phyloP scores from a whole-genome alignment of 2,888 invertebrate species.

The Linnaemya tessellans region DNA sequence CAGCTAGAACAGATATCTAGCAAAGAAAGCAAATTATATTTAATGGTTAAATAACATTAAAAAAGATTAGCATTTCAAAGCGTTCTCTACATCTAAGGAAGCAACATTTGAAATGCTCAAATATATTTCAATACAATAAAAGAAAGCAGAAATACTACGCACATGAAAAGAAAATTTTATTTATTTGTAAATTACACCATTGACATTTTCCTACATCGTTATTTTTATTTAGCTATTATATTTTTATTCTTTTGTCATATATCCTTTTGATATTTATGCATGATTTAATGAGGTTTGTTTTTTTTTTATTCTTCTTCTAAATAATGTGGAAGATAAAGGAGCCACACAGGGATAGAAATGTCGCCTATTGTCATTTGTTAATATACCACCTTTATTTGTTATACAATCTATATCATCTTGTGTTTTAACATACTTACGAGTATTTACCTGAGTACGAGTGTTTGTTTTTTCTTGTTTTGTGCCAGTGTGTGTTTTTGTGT shows the following conservation, averaged over 20 bases:
- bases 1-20: background rate
- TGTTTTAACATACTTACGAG: background rate
- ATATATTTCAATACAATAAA: slow-evolving; percentile 45
- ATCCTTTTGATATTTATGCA: slow-evolving; percentile 70
- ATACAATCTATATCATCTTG: slow-evolving; percentile 1
- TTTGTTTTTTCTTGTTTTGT: background rate
- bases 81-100: slow-evolving; percentile 42
- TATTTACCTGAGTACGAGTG: slow-evolving; percentile 18
- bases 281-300: slow-evolving; percentile 69
- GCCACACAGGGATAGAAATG: slow-evolving; percentile 32
- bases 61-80: slow-evolving; percentile 71
- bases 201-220: slow-evolving; percentile 51
- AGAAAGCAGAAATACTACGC: slow-evolving; percentile 22
- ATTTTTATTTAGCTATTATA: slow-evolving; percentile 29
- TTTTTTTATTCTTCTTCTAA: slow-evolving; percentile 31
- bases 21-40: slow-evolving; percentile 36
- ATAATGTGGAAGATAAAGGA: background rate
- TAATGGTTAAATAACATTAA: slow-evolving; percentile 61
- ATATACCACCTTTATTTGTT: slow-evolving; percentile 29
- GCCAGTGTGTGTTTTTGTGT: slow-evolving; percentile 25
- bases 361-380: slow-evolving; percentile 62
- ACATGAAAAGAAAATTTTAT: slow-evolving; percentile 34
- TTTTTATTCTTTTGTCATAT: slow-evolving; percentile 30
- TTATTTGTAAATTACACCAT: slow-evolving; percentile 43
- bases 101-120: slow-evolving; percentile 19